Base-by-base conservation (phyloP, 1,140 invertebrate species). In the Pogonognathellus flavescens region DNA sequence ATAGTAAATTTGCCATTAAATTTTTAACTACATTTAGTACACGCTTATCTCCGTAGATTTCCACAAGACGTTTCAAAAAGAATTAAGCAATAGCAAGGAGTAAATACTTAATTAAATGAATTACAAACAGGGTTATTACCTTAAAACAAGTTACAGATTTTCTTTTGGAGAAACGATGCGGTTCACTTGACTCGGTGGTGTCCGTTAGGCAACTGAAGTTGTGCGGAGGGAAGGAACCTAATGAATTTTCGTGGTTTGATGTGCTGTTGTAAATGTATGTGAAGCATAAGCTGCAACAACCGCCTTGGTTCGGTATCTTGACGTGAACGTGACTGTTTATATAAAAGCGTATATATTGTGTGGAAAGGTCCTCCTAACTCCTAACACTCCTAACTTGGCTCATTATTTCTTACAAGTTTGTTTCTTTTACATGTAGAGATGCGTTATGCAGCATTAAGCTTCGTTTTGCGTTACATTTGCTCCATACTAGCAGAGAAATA, bases 121-220 rank as follows among this genome's bases (percentile, higher is more conserved):
- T 41, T 41, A 41, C 6, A 41, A 41, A n/a, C n/a, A n/a, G n/a
- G n/a, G n/a, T n/a, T n/a, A n/a, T n/a, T n/a, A n/a, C n/a, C n/a
- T n/a, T n/a, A n/a, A n/a, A n/a, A n/a, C n/a, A n/a, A n/a, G n/a
- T n/a, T n/a, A n/a, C n/a, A 6, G 31, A 41, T 41, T 41, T 41
- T 41, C 2, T 41, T 41, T 41, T 41, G 31, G 31, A 41, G 31
- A 41, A 41, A 41, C 31, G 1, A 41, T 41, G 31, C 31, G 31
- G 31, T 41, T 41, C 31, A 41, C 25, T 76, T 76, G 31, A 76
- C 25, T 76, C 70, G 70, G 31, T 76, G 70, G 31, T 76, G 70
- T 76, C 70, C 70, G 70, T 76, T 76, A 76, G 70, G 16, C 25
- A 76, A 76, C 70, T 76, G 70, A 76, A 49, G 18, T 31, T 49